Evolutionary conservation across 2,797 vertebrate species (phyloP).

Genomic region (Peromyscus melanophrys): DNA sequence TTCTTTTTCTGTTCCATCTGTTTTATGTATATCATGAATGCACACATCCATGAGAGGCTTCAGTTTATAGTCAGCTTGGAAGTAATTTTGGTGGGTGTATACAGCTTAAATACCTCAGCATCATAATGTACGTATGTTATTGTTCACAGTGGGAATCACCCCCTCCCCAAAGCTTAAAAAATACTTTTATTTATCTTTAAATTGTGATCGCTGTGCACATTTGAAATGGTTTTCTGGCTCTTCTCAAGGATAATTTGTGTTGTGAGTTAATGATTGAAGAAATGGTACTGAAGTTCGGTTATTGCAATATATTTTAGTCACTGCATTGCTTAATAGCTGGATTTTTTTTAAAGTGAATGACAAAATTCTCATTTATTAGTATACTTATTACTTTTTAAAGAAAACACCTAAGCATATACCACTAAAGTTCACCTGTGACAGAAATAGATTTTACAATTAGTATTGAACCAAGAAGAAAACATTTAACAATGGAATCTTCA

Average conservation of each 20-base stretch:
- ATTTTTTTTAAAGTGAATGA: background rate
- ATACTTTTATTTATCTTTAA: background rate
- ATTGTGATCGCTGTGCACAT: background rate
- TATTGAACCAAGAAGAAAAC: background rate
- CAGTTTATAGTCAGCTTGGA: background rate
- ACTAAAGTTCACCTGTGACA: background rate
- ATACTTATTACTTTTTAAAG: background rate
- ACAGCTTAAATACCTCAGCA: background rate
- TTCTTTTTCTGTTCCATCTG: background rate
- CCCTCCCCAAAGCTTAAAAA: background rate
- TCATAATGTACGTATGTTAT: background rate
- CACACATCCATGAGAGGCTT: background rate
- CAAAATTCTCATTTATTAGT: background rate
- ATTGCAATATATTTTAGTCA: background rate
- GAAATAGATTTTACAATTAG: background rate
- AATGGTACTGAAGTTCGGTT: background rate
- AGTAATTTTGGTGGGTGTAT: background rate
- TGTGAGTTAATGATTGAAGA: background rate
- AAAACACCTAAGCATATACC: background rate
- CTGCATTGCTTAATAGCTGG: background rate
- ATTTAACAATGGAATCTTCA: conserved; percentile 57
- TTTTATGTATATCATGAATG: background rate
- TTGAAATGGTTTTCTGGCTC: background rate
- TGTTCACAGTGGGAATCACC: background rate
- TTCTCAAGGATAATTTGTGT: background rate